Evolutionary conservation across 2,113 vertebrate genomes (phyloP), one percentile per base, ranked within the genome.

Genomic region (Python bivittatus): DNA sequence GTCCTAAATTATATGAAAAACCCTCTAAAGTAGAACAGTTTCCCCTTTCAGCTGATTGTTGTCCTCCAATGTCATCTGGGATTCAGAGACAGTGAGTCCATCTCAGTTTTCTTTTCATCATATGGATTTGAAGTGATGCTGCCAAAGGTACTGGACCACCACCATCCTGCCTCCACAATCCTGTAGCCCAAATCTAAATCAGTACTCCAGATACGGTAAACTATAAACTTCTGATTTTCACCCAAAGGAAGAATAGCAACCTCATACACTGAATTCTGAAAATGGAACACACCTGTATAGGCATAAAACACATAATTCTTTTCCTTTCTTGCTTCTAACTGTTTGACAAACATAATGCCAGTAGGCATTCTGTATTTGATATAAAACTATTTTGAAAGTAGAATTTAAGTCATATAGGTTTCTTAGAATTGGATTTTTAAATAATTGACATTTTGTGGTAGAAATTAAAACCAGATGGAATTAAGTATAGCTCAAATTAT

Each of bases 381-480:
- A 85, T 6, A 85, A 88, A 89, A 89, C 44, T 85, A 48, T 92
- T 64, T 48, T 64, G 72, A 64, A 88, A 85, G 87, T 48, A 92
- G 23, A 92, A 92, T 85, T 61, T 64, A 89, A 85, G 72, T 91
- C 85, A 86, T 84, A 68, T 29, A 54, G 48, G 8, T 87, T 88
- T 91, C 23, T 84, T 84, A 64, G 88, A 42, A 89, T 84, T 85
- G 33, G 57, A 54, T 89, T 89, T 85, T 64, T 42, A 88, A 92
- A 85, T 89, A 89, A 92, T 92, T 85, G 57, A 85, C 79, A 68
- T 57, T 85, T 64, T 85, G 58, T 56, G 88, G 91, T 92, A 54
- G 85, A 92, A 92, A 85, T 42, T 64, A 64, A 92, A 92, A 92
- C 79, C 91, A 92, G 88, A 92, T 92, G 91, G 88, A 89, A 89